These are phyloP conservation scores for Pelmatolapia mariae DNA, from an alignment of 2,113 vertebrate species.

Conservation along the genomic window DNA sequence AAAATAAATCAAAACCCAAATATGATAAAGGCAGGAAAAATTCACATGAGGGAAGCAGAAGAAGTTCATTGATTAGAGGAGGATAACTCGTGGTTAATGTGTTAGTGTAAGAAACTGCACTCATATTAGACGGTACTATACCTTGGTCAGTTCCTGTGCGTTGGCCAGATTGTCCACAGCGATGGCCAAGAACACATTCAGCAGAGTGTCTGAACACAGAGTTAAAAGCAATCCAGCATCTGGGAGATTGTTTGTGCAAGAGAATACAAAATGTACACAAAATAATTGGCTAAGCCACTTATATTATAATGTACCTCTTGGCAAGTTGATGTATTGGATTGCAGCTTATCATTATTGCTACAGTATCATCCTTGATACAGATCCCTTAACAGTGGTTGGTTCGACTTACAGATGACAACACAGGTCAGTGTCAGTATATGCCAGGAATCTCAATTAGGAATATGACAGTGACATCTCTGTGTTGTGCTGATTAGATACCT, in stretches of 20 bases:
- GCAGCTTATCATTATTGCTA: neutral
- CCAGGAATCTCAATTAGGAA: neutral
- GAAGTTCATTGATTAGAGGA: neutral
- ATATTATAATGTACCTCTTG: neutral
- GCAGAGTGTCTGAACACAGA: slow-evolving; percentile 80
- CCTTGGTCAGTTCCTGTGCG: slow-evolving; percentile 90
- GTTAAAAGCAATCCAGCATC: slow-evolving; percentile 45
- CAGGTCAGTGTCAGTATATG: neutral
- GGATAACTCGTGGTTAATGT: neutral
- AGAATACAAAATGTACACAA: neutral
- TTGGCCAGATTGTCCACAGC: slow-evolving; percentile 94
- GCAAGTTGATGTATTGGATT: neutral
- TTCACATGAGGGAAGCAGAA: neutral
- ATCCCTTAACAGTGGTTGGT: neutral
- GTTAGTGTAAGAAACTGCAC: neutral
- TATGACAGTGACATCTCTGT: neutral
- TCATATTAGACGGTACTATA: slow-evolving; percentile 20
- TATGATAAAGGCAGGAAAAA: neutral
- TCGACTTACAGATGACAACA: neutral
- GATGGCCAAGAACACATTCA: slow-evolving; percentile 94
- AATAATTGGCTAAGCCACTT: neutral
- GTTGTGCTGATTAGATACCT: neutral
- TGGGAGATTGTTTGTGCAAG: neutral
- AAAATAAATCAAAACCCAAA: neutral
- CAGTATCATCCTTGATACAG: neutral